These are phyloP conservation scores for Caenorhabditis sp. DNA, from an alignment of 2,888 invertebrate genomes.

Conservation along the genomic window DNA sequence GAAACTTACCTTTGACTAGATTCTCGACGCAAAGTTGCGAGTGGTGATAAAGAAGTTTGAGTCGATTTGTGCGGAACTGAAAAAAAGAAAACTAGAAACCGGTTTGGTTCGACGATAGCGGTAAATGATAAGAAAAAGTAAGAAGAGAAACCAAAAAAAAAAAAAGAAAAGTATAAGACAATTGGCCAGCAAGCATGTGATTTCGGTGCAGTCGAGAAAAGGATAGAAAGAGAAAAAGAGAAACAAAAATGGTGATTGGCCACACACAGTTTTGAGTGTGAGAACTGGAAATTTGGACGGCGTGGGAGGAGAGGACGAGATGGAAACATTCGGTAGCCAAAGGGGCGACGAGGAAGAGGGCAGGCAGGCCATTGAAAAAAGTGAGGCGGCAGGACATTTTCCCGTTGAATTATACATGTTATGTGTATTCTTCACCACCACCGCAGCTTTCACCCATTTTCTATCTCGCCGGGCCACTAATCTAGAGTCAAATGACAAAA, in stretches of 20 bases:
- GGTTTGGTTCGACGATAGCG: too few species aligned
- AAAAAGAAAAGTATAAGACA: neutral
- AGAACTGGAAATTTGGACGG: constrained; percentile 8
- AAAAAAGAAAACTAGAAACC: too few species aligned
- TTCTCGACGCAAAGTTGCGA: neutral
- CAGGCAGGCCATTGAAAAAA: neutral
- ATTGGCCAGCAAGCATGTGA: constrained; percentile 24
- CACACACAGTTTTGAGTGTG: constrained; percentile 22
- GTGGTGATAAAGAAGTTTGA: neutral
- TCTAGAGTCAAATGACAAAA: too few species aligned
- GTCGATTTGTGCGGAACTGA: neutral
- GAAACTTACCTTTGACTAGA: constrained; percentile 20
- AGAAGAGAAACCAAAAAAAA: neutral
- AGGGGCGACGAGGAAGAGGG: neutral
- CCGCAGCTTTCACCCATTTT: neutral
- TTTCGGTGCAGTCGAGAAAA: constrained; percentile 11
- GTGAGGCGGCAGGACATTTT: neutral
- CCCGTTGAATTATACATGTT: constrained; percentile 4
- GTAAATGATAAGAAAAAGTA: too few species aligned
- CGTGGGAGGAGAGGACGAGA: constrained; percentile 5
- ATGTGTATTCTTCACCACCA: neutral
- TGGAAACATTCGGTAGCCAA: neutral
- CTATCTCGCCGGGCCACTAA: too few species aligned
- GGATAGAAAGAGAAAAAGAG: constrained; percentile 7
- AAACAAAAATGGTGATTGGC: constrained; percentile 18